phyloP scores from a whole-genome alignment of 2,888 invertebrate species.

The Meteorus colon region DNA sequence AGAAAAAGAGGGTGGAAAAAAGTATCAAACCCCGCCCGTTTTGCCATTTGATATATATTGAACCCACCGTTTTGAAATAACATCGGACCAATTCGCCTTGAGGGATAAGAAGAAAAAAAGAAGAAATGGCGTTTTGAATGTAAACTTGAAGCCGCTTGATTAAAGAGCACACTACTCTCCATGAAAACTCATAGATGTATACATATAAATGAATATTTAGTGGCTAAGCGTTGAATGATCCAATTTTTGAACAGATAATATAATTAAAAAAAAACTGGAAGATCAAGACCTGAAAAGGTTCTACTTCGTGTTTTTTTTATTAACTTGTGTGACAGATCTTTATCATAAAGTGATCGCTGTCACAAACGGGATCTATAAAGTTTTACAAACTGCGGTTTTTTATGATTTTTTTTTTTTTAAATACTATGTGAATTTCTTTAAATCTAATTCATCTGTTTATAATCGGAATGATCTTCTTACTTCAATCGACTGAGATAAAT shows the following conservation, averaged over 20 bases:
- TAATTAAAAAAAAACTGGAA: slow-evolving; percentile 22
- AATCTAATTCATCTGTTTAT: not conserved
- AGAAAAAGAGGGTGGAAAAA: not conserved
- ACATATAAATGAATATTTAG: slow-evolving; percentile 53
- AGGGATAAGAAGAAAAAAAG: not conserved
- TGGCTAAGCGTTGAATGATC: slow-evolving; percentile 54
- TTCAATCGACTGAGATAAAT: not conserved
- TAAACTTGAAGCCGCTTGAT: slow-evolving; percentile 60
- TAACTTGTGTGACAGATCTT: not conserved
- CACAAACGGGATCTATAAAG: not conserved
- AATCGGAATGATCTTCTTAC: not conserved
- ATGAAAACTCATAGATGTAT: slow-evolving; percentile 20
- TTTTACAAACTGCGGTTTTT: not conserved
- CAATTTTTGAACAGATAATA: slow-evolving; percentile 19
- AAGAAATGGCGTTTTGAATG: slow-evolving; percentile 31
- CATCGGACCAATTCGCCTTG: slow-evolving; percentile 70
- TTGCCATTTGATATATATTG: slow-evolving; percentile 46
- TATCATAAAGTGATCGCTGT: not conserved
- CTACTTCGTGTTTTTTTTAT: slow-evolving; percentile 5
- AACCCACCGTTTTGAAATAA: slow-evolving; percentile 50
- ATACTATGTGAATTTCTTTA: not conserved
- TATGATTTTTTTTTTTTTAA: not conserved
- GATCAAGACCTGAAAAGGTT: not conserved
- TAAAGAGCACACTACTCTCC: slow-evolving; percentile 33
- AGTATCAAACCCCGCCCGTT: slow-evolving; percentile 17